Percentiles rank a stretch among this genome's conserved stretches.
Conservation (phyloP, 2,888 invertebrate genomes). For the Eupeodes luniger region DNA sequence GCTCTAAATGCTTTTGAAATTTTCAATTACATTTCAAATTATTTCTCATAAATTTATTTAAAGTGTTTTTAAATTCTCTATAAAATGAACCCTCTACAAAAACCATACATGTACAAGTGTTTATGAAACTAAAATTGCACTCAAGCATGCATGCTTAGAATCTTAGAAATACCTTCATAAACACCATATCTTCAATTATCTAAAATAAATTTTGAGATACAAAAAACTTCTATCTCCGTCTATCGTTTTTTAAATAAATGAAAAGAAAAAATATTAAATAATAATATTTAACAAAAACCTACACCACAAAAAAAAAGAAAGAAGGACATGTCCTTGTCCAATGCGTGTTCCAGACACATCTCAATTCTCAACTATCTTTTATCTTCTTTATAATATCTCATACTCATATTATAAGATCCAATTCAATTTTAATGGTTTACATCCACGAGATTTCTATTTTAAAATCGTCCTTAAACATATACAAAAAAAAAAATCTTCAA, state of each 20-base stretch:
- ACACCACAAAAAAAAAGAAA: background rate
- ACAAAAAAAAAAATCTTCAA: background rate
- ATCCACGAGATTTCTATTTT: slow-evolving; percentile 2
- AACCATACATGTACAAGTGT: too few relatives aligned
- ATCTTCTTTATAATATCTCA: background rate
- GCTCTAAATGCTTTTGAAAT: too few relatives aligned
- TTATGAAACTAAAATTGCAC: background rate
- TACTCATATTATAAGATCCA: background rate
- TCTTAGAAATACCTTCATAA: background rate
- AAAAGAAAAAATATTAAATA: too few relatives aligned
- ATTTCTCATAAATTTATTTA: too few relatives aligned
- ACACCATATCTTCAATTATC: background rate
- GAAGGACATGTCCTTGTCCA: background rate
- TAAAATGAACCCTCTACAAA: too few relatives aligned
- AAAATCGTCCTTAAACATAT: background rate
- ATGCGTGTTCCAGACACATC: slow-evolving; percentile 22
- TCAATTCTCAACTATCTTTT: slow-evolving; percentile 5
- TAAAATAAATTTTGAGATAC: too few relatives aligned
- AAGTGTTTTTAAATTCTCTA: too few relatives aligned
- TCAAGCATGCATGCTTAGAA: background rate
- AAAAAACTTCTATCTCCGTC: too few relatives aligned
- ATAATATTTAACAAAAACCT: background rate
- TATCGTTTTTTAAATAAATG: too few relatives aligned
- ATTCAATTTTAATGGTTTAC: slow-evolving; percentile 15
- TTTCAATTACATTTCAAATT: too few relatives aligned